A percentile compares a stretch with the other conserved stretches of the same genome.
phyloP scores from a whole-genome alignment of 2,888 invertebrate species.

The Cylloceria caligata region DNA sequence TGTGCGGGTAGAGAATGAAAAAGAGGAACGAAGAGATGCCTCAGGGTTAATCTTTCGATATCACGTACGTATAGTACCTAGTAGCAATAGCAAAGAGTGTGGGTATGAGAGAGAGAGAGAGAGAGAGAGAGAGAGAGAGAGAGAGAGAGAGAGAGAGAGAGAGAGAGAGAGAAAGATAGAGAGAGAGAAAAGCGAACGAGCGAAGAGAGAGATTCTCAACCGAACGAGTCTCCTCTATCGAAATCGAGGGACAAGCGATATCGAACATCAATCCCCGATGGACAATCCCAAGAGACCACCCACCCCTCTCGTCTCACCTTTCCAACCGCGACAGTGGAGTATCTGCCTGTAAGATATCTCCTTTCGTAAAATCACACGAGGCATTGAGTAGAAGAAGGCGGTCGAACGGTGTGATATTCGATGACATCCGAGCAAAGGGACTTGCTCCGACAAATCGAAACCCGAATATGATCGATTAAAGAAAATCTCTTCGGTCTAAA shows the following conservation, averaged over 20 bases:
- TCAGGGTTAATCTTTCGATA: conserved; percentile 54
- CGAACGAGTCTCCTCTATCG: conserved; percentile 30
- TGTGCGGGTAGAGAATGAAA: conserved; percentile 15
- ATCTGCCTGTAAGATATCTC: conserved; percentile 33
- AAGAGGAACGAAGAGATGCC: conserved; percentile 6
- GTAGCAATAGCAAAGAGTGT: conserved; percentile 6
- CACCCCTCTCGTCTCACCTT: conserved; percentile 29
- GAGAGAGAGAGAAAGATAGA: conserved; percentile 1
- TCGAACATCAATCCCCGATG: conserved; percentile 41
- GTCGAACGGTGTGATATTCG: conserved; percentile 8
- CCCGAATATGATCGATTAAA: neutral
- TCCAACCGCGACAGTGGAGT: conserved; percentile 26
- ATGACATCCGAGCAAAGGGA: conserved; percentile 25
- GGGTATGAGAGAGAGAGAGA: neutral
- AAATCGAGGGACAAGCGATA: conserved; percentile 36
- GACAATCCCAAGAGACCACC: neutral
- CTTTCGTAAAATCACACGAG: conserved; percentile 17
- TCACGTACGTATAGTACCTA: conserved; percentile 10
- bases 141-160: neutral
- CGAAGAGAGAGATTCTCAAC: conserved; percentile 39
- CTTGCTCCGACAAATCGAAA: conserved; percentile 12
- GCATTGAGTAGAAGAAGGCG: neutral
- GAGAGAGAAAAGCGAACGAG: conserved; percentile 5
- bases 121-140: conserved; percentile 19
- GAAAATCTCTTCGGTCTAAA: neutral